Evolutionary conservation across 2,113 vertebrate species (phyloP), one percentile per base, ranked within the genome.

Genomic region (Diglossa brunneiventris): DNA sequence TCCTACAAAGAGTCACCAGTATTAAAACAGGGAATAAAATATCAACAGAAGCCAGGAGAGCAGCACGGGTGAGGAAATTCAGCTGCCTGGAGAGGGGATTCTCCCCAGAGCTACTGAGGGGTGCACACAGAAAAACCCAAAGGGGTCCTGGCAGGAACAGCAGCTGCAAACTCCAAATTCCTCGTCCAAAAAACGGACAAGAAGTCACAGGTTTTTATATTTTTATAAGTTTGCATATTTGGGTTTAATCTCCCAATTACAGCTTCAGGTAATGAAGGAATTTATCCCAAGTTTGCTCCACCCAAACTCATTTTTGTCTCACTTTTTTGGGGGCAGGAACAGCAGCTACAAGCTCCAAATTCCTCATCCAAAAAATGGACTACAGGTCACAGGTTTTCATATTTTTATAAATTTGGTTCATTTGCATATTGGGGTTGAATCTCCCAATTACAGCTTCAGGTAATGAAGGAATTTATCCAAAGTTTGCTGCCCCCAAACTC

Each of bases 1-100:
- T 0, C 49, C 49, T 3, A 0, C 1, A 53, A 5, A 1, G 2
- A 35, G 5, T 2, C 20, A 5, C 1, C 35, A 39, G 62, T 0
- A 2, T 49, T 37, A 10, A 83, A 24, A 62, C 49, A 37, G 76
- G 26, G 28, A 14, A 39, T 42, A 3, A 23, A 66, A 77, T 0
- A 37, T 11, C 2, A 3, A 17, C 6, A n/a, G 23, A 35, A 6
- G 2, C 44, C 62, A 28, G 42, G 31, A 56, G 67, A 46, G 15
- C 6, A 44, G 22, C 21, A 17, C 39, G 37, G 28, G 8, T 4
- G 58, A 15, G 28, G 1, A 9, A 35, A 49, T 46, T 5, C 27
- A 13, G 5, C 49, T 39, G 13, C 39, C 55, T 12, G 23, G 28
- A 37, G 8, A 72, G 50, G 8, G n/a, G 69, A 1, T 55, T 17